phyloP scores from a whole-genome alignment of 1,140 invertebrate species.

The Trissolcus basalis region DNA sequence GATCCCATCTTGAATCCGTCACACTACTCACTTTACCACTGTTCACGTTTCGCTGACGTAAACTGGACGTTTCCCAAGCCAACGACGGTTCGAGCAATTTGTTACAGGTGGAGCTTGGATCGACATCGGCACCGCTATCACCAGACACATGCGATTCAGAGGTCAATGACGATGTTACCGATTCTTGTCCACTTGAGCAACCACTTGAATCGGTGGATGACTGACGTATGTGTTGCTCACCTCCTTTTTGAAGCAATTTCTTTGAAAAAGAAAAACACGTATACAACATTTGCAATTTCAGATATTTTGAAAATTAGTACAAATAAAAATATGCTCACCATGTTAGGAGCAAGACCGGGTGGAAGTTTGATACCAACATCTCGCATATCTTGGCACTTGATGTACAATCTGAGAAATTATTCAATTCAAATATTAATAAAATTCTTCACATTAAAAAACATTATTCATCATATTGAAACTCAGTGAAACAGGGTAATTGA shows the following conservation, averaged over 20 bases:
- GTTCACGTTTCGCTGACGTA: conserved; percentile 71
- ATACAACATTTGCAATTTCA: no score
- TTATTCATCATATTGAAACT: neutral
- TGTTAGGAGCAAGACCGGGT: conserved; percentile 75
- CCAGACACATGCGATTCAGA: conserved; percentile 76
- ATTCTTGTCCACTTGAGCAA: conserved; percentile 78
- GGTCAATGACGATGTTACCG: conserved; percentile 78
- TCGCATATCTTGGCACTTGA: conserved; percentile 75
- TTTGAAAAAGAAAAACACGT: conserved; percentile 53
- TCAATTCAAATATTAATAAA: neutral
- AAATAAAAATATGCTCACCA: conserved; percentile 59
- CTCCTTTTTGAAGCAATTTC: conserved; percentile 71
- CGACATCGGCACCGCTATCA: conserved; percentile 77
- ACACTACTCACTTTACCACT: conserved; percentile 43
- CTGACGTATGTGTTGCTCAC: conserved; percentile 71
- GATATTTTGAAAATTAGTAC: conserved; percentile 56
- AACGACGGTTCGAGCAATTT: conserved; percentile 64
- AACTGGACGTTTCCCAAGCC: conserved; percentile 68
- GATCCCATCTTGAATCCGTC: conserved; percentile 64
- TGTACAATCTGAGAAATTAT: conserved; percentile 71
- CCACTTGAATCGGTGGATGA: conserved; percentile 78
- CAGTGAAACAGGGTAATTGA: neutral
- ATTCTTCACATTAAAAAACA: neutral
- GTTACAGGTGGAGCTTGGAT: conserved; percentile 68
- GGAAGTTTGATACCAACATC: conserved; percentile 78